Evolutionary conservation across 1,140 invertebrate species (phyloP).

Genomic region (Bombus turneri): DNA sequence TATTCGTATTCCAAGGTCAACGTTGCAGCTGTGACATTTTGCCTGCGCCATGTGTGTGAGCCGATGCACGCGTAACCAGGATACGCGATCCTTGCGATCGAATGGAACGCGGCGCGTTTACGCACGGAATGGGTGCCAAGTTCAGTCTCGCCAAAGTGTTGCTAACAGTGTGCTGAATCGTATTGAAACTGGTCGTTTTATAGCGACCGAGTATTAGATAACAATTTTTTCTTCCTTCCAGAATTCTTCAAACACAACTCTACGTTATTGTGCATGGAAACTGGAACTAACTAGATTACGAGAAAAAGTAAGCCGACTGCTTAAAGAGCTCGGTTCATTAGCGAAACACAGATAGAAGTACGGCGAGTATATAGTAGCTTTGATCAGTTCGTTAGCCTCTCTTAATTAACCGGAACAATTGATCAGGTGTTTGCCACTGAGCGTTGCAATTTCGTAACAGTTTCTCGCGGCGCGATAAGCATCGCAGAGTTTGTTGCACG

Average conservation of each 20-base stretch:
- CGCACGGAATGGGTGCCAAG: conserved; percentile 57
- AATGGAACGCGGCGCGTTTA: conserved; percentile 36
- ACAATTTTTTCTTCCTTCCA: background rate
- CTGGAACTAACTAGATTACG: background rate
- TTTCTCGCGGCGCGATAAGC: background rate
- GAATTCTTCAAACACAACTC: background rate
- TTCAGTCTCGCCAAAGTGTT: conserved; percentile 47
- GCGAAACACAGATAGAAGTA: background rate
- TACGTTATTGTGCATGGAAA: background rate
- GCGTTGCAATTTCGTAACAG: background rate
- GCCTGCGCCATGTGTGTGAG: background rate
- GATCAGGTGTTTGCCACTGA: background rate
- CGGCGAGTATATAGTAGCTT: background rate
- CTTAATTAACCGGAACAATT: conserved; percentile 11
- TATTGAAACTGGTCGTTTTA: background rate
- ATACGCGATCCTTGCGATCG: conserved; percentile 48
- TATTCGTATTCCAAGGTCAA: background rate
- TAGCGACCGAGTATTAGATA: background rate
- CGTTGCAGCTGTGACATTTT: conserved; percentile 32
- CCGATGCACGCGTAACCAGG: conserved; percentile 39
- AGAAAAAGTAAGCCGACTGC: background rate
- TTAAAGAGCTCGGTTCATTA: background rate
- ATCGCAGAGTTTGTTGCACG: background rate
- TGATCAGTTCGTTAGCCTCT: background rate
- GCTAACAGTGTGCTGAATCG: conserved; percentile 3